Conservation (phyloP, 1,140 invertebrate genomes). For the Drosophila saltans region DNA sequence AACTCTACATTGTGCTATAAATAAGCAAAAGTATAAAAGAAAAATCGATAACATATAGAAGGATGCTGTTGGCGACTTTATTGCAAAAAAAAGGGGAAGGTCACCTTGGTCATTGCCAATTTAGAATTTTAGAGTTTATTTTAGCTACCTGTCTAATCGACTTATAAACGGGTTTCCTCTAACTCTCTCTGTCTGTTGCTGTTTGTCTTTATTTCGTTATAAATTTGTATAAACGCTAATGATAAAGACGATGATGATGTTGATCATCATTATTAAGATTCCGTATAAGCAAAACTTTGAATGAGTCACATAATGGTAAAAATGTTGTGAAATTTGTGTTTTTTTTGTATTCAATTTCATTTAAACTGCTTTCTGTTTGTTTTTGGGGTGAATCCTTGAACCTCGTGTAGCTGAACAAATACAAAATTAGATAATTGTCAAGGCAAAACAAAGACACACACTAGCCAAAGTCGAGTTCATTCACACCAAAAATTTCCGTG, state of each 20-base stretch:
- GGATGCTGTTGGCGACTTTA: not conserved
- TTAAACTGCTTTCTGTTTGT: not conserved
- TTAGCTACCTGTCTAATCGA: constrained; percentile 32
- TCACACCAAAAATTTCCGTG: constrained; percentile 30
- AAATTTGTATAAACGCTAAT: not conserved
- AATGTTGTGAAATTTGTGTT: constrained; percentile 34
- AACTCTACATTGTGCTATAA: too few relatives aligned
- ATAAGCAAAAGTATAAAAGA: not conserved
- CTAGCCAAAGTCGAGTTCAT: constrained; percentile 31
- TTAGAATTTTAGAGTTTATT: constrained; percentile 29
- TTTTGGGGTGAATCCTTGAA: constrained; percentile 38
- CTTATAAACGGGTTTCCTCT: constrained; percentile 48
- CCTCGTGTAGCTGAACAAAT: constrained; percentile 18
- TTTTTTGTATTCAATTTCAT: not conserved
- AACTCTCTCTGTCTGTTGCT: not conserved
- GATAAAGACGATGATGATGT: constrained; percentile 10
- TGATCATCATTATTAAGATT: constrained; percentile 43
- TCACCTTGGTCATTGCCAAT: constrained; percentile 2
- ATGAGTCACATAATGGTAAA: constrained; percentile 43
- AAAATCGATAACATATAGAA: not conserved
- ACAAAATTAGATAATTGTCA: constrained; percentile 37
- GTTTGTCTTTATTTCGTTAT: not conserved
- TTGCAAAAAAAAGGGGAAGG: not conserved
- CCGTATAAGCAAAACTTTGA: constrained; percentile 48
- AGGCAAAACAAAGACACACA: constrained; percentile 16